phyloP scores from a whole-genome alignment of 2,113 vertebrate species.

The Platysteira castanea region DNA sequence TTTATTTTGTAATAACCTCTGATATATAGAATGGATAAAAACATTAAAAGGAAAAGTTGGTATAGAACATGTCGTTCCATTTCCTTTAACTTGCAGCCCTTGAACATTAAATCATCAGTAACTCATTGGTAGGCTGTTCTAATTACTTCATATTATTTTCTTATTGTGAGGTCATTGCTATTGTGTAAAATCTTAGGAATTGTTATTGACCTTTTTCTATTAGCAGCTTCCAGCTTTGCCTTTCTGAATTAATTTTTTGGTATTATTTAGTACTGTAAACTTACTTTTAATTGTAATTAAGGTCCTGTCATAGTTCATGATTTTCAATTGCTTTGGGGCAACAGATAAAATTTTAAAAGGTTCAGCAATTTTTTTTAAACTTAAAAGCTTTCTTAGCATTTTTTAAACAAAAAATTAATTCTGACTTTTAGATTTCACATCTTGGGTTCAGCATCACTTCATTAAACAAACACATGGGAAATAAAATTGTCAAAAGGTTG shows the following conservation, averaged over 20 bases:
- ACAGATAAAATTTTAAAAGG: not conserved
- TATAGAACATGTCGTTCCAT: not conserved
- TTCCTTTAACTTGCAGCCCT: not conserved
- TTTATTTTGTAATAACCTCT: not conserved
- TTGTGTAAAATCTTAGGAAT: not conserved
- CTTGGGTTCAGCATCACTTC: not conserved
- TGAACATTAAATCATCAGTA: not conserved
- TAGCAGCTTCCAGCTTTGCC: not conserved
- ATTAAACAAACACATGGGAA: not conserved
- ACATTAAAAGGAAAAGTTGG: not conserved
- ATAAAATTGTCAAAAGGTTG: not conserved
- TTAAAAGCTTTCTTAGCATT: not conserved
- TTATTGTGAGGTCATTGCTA: not conserved
- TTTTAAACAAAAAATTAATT: not conserved
- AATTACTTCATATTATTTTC: not conserved
- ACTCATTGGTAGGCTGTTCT: not conserved
- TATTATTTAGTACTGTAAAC: not conserved
- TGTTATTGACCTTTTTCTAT: not conserved
- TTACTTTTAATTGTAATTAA: not conserved
- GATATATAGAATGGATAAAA: not conserved
- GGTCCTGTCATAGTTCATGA: not conserved
- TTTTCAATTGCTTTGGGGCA: not conserved
- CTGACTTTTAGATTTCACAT: not conserved
- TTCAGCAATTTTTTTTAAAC: not conserved
- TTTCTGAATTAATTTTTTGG: not conserved